Conservation (phyloP, 2,797 vertebrate species). For the Nyctibius grandis region DNA sequence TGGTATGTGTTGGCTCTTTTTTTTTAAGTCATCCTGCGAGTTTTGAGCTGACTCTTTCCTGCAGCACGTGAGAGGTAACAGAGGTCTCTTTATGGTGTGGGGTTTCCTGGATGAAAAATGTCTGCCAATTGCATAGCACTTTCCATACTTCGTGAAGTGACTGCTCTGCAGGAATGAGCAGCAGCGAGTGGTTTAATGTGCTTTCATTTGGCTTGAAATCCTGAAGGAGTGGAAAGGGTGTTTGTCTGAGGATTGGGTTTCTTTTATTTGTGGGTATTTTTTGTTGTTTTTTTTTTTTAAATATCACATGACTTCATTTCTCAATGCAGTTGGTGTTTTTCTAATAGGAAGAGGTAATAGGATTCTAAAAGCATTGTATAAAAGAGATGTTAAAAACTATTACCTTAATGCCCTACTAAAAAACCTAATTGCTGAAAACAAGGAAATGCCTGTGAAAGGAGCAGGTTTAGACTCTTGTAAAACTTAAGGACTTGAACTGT, state of each 20-base stretch:
- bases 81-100: conserved; percentile 23
- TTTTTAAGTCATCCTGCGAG: not conserved
- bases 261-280: not conserved
- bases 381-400: not conserved
- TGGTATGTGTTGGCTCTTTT: not conserved
- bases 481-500: not conserved
- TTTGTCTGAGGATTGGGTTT: not conserved
- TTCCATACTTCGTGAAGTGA: not conserved
- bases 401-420: not conserved
- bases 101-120: not conserved
- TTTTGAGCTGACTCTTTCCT: not conserved
- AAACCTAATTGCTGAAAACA: not conserved
- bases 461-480: not conserved
- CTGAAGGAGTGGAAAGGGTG: not conserved
- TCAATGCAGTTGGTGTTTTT: not conserved
- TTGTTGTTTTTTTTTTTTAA: not conserved
- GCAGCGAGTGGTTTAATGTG: not conserved
- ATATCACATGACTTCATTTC: not conserved
- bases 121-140: not conserved
- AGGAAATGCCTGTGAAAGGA: not conserved
- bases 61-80: not conserved
- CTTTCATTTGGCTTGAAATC: not conserved
- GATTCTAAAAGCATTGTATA: not conserved
- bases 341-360: not conserved
- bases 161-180: not conserved